phyloP scores from a whole-genome alignment of 2,888 invertebrate species.

The Heliothis peltigera region DNA sequence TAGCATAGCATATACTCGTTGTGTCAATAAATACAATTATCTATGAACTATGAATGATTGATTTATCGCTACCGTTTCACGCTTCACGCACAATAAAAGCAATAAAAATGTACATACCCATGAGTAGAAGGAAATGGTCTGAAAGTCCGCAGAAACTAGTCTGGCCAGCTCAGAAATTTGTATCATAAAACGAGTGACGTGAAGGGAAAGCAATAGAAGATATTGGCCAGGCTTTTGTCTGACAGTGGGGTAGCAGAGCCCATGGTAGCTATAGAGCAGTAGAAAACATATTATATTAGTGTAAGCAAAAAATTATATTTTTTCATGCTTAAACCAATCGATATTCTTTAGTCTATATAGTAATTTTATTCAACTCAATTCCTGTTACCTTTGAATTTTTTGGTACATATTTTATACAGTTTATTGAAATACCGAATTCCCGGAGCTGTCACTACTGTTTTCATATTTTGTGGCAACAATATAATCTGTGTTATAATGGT shows the following conservation, averaged over 20 bases:
- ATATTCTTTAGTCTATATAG: background rate
- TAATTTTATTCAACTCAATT: background rate
- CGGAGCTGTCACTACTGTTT: slow-evolving; percentile 5
- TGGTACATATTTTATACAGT: background rate
- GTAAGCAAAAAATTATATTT: too few relatives aligned
- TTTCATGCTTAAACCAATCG: too few relatives aligned
- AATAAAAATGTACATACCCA: background rate
- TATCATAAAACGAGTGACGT: too few relatives aligned
- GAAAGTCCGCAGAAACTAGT: background rate
- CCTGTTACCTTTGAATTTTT: background rate
- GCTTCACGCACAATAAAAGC: background rate
- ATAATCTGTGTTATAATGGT: slow-evolving; percentile 15
- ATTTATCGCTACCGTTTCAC: background rate
- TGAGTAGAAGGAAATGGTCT: background rate
- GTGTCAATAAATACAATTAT: background rate
- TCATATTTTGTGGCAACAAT: slow-evolving; percentile 31
- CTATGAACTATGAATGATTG: background rate
- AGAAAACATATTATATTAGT: background rate
- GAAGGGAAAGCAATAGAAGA: background rate
- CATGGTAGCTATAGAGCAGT: too few relatives aligned
- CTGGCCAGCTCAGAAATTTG: background rate
- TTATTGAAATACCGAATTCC: too few relatives aligned
- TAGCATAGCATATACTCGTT: background rate
- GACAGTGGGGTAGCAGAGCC: too few relatives aligned
- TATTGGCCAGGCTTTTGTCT: background rate